Evolutionary conservation across 2,113 vertebrate species (phyloP), one percentile per base, ranked within the genome.

Genomic region (Mus pahari): DNA sequence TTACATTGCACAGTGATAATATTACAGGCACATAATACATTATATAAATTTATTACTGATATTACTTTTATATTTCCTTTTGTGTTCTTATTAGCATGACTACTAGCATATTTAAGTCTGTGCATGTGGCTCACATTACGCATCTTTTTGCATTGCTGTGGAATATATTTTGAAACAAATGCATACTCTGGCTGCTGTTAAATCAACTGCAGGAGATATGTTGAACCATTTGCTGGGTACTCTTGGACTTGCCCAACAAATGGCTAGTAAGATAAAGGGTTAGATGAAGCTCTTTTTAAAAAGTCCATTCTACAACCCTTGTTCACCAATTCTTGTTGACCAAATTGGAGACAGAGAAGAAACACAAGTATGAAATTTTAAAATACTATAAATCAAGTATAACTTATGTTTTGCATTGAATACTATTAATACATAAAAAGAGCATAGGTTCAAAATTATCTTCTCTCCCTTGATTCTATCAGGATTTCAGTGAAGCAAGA

Each of bases 51-150:
- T 68, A 28, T 86, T 77, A 78, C 77, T 91, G 64, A 86, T 82
- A 82, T 90, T 58, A 92, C 87, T 74, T 90, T 91, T 48, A 83
- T 5, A 19, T 88, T 96, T 70, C 7, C n/a, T 88, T 84, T 93
- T 58, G 48, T 31, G 31, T 92, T 96, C 83, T 95, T 92, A 96
- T 90, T 68, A 75, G 60, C 60, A 66, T 81, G 39, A 75, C 64
- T 94, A 10, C 58, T 64, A 64, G 53, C 89, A 92, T 70, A 86
- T 60, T 86, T 96, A 91, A 92, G 42, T 16, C 77, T 64, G 89
- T 62, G 45, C 28, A 45, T 68, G 28, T 77, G 42, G 50, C 53
- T 93, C n/a, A 3, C 77, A 68, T 68, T 58, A 66, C 26, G 58
- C 31, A 82, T 82, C 45, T 82, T 19, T 8, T 58, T n/a, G 66